Conservation (phyloP, 1,140 invertebrate species). For the Holcopasites calliopsidis region DNA sequence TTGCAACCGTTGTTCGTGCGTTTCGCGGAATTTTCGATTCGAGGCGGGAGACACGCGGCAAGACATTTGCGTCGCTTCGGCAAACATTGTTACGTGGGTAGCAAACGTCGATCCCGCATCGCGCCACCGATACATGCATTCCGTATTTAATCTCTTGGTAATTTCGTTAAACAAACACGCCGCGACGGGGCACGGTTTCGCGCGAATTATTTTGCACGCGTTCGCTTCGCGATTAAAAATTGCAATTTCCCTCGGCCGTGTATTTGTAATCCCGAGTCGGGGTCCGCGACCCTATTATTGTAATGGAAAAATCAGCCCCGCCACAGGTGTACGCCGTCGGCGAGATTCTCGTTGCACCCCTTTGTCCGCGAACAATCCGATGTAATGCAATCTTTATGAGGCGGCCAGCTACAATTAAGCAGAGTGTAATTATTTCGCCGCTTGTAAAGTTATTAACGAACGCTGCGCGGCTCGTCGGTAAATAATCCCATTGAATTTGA, state of each 20-base stretch:
- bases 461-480: neutral
- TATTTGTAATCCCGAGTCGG: conserved; percentile 46
- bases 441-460: neutral
- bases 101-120: conserved; percentile 40
- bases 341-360: conserved; percentile 51
- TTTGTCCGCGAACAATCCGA: conserved; percentile 54
- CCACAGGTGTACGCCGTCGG: conserved; percentile 25
- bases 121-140: conserved; percentile 40
- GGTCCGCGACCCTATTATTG: conserved; percentile 41
- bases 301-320: conserved; percentile 60
- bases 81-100: conserved; percentile 42
- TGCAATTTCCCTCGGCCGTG: conserved; percentile 36
- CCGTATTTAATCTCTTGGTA: conserved; percentile 55
- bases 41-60: neutral
- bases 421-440: conserved; percentile 37
- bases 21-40: conserved; percentile 37
- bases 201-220: conserved; percentile 55
- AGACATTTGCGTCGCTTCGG: neutral
- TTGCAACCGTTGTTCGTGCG: neutral
- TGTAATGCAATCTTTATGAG: conserved; percentile 24
- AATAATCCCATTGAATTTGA: neutral
- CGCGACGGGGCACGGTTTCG: conserved; percentile 23
- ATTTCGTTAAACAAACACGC: conserved; percentile 62
- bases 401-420: conserved; percentile 1
- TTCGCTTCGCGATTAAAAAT: conserved; percentile 56